Base-by-base conservation (phyloP, 2,113 vertebrate genomes). In the Spermophilus dauricus region DNA sequence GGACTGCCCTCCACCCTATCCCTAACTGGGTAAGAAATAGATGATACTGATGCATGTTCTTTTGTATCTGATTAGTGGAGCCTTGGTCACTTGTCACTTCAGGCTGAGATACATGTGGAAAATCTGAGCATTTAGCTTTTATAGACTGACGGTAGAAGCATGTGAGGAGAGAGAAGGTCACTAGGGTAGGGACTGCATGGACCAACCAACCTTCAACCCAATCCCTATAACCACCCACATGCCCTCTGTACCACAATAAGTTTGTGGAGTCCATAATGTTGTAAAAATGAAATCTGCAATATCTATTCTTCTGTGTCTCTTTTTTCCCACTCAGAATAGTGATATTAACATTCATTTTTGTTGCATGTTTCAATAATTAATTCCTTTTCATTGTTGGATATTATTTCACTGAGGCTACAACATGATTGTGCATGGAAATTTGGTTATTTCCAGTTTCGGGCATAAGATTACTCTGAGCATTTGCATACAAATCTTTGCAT, bases 1-100 rank as follows among this genome's bases (percentile, higher is more conserved):
- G 0, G 4, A 5, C 5, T 32, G 24, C 8, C 22, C 5, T 48
- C 24, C n/a, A 6, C 7, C 9, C 22, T 75, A 8, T 4, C 3
- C 26, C 53, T 37, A 13, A 9, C 18, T 82, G 16, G 4, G 1
- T 58, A 32, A 69, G 32, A 77, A 89, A 89, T 22, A 26, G 7
- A 22, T n/a, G 7, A 28, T n/a, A 26, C 10, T 6, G 65, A 32
- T 17, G 13, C 32, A 22, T 13, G n/a, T 82, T 32, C 13, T 37
- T 24, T 56, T 56, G 14, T 22, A 18, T 69, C 7, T 45, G 48
- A 37, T 72, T 34, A 61, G 2, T 58, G 58, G 4, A 17, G 10
- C 28, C 8, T 12, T 63, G 84, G 17, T 56, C 45, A 70, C 39
- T 48, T 82, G 51, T 8, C 5, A 39, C 7, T 70, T 70, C 8